A percentile compares a stretch with the other conserved stretches of the same genome.
Conservation (phyloP, 2,888 invertebrate genomes). For the Anorthoa munda region DNA sequence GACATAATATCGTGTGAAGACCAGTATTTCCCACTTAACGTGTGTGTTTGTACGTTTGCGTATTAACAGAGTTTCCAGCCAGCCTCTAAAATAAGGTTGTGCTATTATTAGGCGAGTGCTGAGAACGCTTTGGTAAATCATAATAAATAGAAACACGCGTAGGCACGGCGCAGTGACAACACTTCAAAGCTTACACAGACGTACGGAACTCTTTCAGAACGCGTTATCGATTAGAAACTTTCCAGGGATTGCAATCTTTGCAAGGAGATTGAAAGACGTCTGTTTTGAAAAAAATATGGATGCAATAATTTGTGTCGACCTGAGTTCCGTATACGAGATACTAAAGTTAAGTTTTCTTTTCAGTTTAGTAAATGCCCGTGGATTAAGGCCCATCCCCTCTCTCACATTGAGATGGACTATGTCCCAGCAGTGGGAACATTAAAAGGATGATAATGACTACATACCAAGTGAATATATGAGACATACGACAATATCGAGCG, state of each 20-base stretch:
- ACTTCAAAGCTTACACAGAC: slow-evolving; percentile 20
- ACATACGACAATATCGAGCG: not conserved
- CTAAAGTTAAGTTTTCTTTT: not conserved
- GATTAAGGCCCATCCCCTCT: too few species aligned
- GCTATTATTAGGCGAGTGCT: slow-evolving; percentile 78
- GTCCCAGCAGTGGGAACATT: too few species aligned
- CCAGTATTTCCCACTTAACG: slow-evolving; percentile 62
- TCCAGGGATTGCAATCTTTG: not conserved
- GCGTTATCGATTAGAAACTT: not conserved
- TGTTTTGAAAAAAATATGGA: not conserved
- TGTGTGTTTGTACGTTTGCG: slow-evolving; percentile 64
- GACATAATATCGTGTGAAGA: slow-evolving; percentile 55
- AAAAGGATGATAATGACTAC: too few species aligned
- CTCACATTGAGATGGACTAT: too few species aligned
- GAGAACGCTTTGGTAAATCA: slow-evolving; percentile 78
- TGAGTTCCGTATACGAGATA: not conserved
- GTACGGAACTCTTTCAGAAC: not conserved
- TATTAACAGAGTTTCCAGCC: slow-evolving; percentile 68
- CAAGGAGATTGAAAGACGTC: not conserved
- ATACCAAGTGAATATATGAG: not conserved
- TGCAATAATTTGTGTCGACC: not conserved
- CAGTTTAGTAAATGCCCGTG: not conserved
- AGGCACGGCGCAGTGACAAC: slow-evolving; percentile 65
- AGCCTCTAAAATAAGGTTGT: slow-evolving; percentile 81
- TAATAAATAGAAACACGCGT: slow-evolving; percentile 80